Conservation (phyloP, 2,888 invertebrate genomes). For the Lamellibrachia satsuma region DNA sequence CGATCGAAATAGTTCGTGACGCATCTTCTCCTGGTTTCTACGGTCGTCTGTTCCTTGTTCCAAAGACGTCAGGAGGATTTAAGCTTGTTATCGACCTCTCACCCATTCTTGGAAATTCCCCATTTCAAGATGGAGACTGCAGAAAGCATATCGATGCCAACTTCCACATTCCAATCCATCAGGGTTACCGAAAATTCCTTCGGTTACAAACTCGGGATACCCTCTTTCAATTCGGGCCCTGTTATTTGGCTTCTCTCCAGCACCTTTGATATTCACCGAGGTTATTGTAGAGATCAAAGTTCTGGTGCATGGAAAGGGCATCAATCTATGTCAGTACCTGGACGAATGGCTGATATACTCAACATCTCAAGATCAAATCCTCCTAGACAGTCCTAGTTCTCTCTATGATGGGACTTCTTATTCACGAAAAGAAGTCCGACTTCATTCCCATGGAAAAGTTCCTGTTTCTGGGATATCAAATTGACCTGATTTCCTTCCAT, state of each 20-base stretch:
- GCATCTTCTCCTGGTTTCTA: not conserved
- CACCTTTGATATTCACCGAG: too few species aligned
- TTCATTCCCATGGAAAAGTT: not conserved
- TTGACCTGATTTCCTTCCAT: not conserved
- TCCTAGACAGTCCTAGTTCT: not conserved
- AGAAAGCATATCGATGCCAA: not conserved
- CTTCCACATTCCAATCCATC: not conserved
- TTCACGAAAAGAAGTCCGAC: not conserved
- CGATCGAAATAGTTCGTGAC: not conserved
- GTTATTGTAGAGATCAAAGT: not conserved
- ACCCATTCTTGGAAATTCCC: not conserved
- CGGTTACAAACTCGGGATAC: not conserved
- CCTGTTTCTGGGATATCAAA: not conserved
- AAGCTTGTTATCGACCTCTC: not conserved
- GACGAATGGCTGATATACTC: not conserved
- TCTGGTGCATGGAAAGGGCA: not conserved
- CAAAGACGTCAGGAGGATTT: not conserved
- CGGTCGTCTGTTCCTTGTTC: too few species aligned
- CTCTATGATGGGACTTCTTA: not conserved
- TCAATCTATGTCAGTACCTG: not conserved
- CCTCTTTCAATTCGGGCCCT: not conserved
- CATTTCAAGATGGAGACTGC: not conserved
- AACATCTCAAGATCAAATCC: not conserved
- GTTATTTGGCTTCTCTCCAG: too few species aligned
- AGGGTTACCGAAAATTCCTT: too few species aligned